phyloP scores from a whole-genome alignment of 2,888 invertebrate genomes.

The Scaptomyza parva region DNA sequence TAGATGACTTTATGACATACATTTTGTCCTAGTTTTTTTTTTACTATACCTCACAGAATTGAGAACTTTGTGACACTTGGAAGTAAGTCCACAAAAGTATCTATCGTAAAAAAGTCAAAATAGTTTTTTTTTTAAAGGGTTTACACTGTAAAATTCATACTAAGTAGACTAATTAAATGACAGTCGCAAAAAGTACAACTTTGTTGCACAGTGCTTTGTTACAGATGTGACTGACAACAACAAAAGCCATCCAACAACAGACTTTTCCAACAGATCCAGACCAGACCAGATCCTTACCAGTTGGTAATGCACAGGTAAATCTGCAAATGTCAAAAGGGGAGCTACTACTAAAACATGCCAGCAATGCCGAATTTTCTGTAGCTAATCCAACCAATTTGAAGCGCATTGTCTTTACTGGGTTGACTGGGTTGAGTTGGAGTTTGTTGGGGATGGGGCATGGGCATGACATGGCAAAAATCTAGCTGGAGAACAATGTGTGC shows the following conservation, averaged over 20 bases:
- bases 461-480: conserved; percentile 55
- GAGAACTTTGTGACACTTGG: conserved; percentile 10
- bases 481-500: conserved; percentile 40
- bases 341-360: conserved; percentile 16
- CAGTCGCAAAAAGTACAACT: conserved; percentile 23
- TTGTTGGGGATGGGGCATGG: no score
- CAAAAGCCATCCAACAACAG: no score
- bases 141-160: conserved; percentile 39
- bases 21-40: background rate
- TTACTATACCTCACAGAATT: conserved; percentile 3
- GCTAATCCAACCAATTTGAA: conserved; percentile 79
- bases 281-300: conserved; percentile 21
- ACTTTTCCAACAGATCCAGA: conserved; percentile 26
- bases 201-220: conserved; percentile 20
- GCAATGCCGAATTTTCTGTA: conserved; percentile 56
- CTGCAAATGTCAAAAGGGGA: conserved; percentile 69
- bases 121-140: conserved; percentile 10
- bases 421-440: no score
- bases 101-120: conserved; percentile 10
- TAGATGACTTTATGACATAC: background rate
- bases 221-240: background rate
- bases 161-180: conserved; percentile 67
- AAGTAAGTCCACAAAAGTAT: conserved; percentile 2
- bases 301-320: conserved; percentile 65
- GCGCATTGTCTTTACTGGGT: conserved; percentile 78